A percentile compares a stretch with the other conserved stretches of the same genome.
Evolutionary conservation across 2,888 invertebrate genomes (phyloP).

Genomic region (Ormyrus rosae): DNA sequence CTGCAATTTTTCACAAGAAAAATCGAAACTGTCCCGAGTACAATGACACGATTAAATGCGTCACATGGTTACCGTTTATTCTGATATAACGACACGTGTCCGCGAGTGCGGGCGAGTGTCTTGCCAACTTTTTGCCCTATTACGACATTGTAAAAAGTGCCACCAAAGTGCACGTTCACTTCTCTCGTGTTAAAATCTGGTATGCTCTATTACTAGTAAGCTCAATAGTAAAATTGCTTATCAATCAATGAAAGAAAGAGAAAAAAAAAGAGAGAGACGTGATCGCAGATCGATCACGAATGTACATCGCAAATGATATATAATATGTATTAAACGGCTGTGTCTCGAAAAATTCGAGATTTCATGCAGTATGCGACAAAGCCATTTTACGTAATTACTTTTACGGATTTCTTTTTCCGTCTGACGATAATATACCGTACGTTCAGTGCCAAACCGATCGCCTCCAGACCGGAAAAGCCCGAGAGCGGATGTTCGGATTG

Average conservation of each 20-base stretch:
- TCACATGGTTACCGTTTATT: slow-evolving; percentile 48
- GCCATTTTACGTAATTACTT: slow-evolving; percentile 51
- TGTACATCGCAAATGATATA: neutral
- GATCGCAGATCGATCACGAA: neutral
- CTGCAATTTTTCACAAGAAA: slow-evolving; percentile 26
- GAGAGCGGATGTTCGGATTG: slow-evolving; percentile 30
- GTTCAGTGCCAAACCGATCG: slow-evolving; percentile 41
- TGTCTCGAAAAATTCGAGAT: slow-evolving; percentile 30
- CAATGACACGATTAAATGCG: slow-evolving; percentile 50
- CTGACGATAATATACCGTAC: slow-evolving; percentile 39
- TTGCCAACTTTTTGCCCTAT: slow-evolving; percentile 15
- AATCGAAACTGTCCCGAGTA: slow-evolving; percentile 31
- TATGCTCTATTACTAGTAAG: slow-evolving; percentile 9
- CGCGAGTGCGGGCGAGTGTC: neutral
- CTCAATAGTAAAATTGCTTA: neutral
- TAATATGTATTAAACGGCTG: neutral
- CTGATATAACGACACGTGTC: slow-evolving; percentile 45
- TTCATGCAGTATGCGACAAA: slow-evolving; percentile 40
- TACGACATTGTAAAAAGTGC: slow-evolving; percentile 12
- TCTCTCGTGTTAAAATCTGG: slow-evolving; percentile 1
- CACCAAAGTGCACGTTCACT: neutral
- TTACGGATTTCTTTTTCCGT: slow-evolving; percentile 37
- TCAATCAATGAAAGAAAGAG: neutral
- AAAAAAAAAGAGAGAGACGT: neutral
- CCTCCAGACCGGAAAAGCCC: slow-evolving; percentile 21